A percentile compares a stretch with the other conserved stretches of the same genome.
These are phyloP conservation scores for Anoplopoma fimbria DNA, from an alignment of 2,113 vertebrate species.

Conservation along the genomic window DNA sequence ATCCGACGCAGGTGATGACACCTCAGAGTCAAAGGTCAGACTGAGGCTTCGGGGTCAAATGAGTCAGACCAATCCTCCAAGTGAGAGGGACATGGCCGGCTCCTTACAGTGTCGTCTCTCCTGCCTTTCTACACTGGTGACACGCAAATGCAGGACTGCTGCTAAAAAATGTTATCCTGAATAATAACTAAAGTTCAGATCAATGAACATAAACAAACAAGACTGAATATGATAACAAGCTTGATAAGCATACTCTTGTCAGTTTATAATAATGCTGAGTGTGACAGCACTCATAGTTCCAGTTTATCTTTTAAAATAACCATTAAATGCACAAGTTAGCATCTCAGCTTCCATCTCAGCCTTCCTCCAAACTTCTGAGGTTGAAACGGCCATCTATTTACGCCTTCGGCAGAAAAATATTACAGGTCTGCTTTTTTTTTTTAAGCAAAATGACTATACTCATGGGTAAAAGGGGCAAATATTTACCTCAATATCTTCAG, in stretches of 20 bases:
- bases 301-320: neutral
- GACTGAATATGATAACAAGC: neutral
- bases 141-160: neutral
- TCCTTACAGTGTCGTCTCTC: neutral
- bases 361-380: conserved; percentile 1
- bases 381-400: neutral
- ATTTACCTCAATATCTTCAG: neutral
- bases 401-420: neutral
- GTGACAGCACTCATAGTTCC: neutral
- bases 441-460: neutral
- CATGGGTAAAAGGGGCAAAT: neutral
- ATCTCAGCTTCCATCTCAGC: neutral
- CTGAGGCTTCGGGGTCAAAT: conserved; percentile 8
- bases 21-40: conserved; percentile 34
- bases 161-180: neutral
- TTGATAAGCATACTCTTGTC: neutral
- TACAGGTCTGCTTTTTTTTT: neutral
- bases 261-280: conserved; percentile 8
- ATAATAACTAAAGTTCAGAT: neutral
- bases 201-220: neutral
- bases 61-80: conserved; percentile 26
- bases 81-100: neutral
- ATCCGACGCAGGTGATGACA: conserved; percentile 19
- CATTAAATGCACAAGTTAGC: neutral
- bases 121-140: neutral